Base-by-base conservation (phyloP, 2,888 invertebrate genomes). In the Clivina fossor region DNA sequence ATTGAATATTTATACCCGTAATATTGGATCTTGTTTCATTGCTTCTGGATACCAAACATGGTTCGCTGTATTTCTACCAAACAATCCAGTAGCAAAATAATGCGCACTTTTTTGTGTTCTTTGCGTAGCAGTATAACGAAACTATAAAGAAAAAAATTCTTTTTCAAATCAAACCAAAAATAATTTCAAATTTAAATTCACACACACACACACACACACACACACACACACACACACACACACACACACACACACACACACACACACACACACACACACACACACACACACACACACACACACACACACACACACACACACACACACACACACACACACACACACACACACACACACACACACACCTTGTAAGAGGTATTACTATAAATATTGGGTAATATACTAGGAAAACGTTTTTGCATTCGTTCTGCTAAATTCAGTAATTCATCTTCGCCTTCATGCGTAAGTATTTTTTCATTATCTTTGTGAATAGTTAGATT, bases 371-470 rank as follows among this genome's bases (percentile, higher is more conserved):
- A 85, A 13, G 81, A 76, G 26, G 76, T 69, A 68, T 82, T 81
- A 63, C 77, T 74, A 67, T 88, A 90, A 53, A 74, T 71, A 56
- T 80, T 76, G 32, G 79, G 77, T 32, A 91, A 76, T 32, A 87
- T 67, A 56, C 71, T 69, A 2, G 88, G 85, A 69, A 88, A 89
- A 62, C 90, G 77, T 11, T 79, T 78, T 63, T 87, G 85, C 78
- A 85, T 86, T 64, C 91, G 78, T 68, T 86, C 83, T 9, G 84
- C 90, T 16, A 91, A 72, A 47, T 82, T 76, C 22, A 83, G 71
- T 77, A 90, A 81, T 73, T 92, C 91, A 67, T 83, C 81, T 67
- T 85, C 83, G 0, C 91, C 91, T 70, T 90, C 90, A n/a, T 76
- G 72, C 0, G 85, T 79, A 37, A 92, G 71, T 61, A 74, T 74